Base-by-base conservation (phyloP, 2,113 vertebrate genomes). In the Thunnus maccoyii region DNA sequence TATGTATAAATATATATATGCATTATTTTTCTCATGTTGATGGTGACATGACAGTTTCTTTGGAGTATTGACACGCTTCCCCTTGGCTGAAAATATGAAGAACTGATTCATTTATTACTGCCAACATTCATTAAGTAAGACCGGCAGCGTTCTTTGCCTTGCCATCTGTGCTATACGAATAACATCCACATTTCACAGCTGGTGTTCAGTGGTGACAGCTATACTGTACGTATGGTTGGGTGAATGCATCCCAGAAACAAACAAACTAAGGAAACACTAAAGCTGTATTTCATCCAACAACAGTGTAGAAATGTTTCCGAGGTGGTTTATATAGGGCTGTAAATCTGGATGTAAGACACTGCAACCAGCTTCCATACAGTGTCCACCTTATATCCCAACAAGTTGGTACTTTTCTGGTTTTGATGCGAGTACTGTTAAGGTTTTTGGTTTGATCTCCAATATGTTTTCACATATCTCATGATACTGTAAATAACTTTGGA, bases 141-240 rank as follows among this genome's bases (percentile, higher is more conserved):
- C 58, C 27, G 63, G 69, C 68, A 65, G 85, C 16, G 3, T 50
- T 58, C 64, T 27, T 6, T 56, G 72, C 64, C 25, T 67, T 44
- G 18, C 90, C 90, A 88, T 89, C 83, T 92, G 90, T 57, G 69
- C 78, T 63, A 16, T 64, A 72, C 73, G 79, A 88, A 67, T 47
- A 83, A 76, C 78, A 78, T 89, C 76, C 83, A 82, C 80, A 68
- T 44, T 65, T 84, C 78, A 77, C 86, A 90, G 86, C 84, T 80
- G 83, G 71, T 46, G 69, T 69, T 77, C 44, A 4, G 68, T 1
- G 36, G 64, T 74, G 83, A 84, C 78, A 67, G 73, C 77, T 75
- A 69, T 57, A 71, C 48, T 58, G 63, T 78, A 72, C 2, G 70
- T 76, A 74, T 52, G 82, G 44, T 60, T 72, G 78, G 46, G 25